Base-by-base conservation (phyloP, 2,888 invertebrate species). In the Caenorhabditis sp. region DNA sequence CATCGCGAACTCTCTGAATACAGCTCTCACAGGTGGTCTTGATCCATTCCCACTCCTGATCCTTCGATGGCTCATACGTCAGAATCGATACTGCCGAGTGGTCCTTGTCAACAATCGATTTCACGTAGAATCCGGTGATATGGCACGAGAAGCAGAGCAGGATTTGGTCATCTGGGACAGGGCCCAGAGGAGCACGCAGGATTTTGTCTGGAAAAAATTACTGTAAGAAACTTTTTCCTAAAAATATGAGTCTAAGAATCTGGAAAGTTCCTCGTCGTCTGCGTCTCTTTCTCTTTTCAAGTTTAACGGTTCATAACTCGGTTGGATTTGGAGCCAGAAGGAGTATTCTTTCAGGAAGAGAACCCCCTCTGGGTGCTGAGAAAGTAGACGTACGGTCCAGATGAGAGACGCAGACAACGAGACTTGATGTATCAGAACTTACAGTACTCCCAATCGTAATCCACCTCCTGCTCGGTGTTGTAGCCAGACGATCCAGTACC, bases 391-490 rank as follows among this genome's bases (percentile, higher is more conserved):
- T n/a, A n/a, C n/a, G n/a, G n/a, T n/a, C n/a, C n/a, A n/a, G n/a
- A n/a, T n/a, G n/a, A n/a, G 4, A 44, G 14, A 7, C 5, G 16
- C 14, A 44, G 16, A 41, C 7, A 16, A 3, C 2, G 35, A n/a
- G n/a, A n/a, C n/a, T 38, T 22, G 16, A 2, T 0, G 5, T 44
- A 38, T 12, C 44, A 44, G 8, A 44, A 64, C 74, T 74, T 56
- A 74, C 74, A 74, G 7, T 12, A 24, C 38, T 74, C 74, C 63
- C 63, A 74, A 4, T 74, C 74, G 51, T 49, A 44, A 31, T 74
- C 74, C 19, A 56, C 26, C 8, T 61, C 64, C 10, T 6, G 31
- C 6, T 61, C 73, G 7, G 64, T 54, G 19, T 41, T n/a, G 47
- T 74, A 74, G 0, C 74, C 74, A 19, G 74, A 74, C n/a, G 74